Percentiles rank a stretch among this genome's conserved stretches.
Evolutionary conservation across 92 coral and sea anemone genomes (phyloP).

Genomic region (Pocillopora grandis): DNA sequence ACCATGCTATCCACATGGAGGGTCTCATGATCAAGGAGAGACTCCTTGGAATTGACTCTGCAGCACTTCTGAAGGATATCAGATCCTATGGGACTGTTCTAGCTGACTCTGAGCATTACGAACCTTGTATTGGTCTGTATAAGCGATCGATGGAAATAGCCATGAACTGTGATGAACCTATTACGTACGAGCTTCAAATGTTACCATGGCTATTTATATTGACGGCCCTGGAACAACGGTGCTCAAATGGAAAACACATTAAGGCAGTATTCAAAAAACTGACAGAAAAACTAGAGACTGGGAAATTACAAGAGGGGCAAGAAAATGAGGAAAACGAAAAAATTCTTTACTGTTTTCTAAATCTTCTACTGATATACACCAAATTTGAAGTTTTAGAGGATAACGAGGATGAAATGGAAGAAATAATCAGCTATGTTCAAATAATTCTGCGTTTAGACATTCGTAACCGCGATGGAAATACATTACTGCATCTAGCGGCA

Average conservation of each 20-base stretch:
- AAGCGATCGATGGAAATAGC: conserved; percentile 75
- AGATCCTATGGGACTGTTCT: conserved; percentile 57
- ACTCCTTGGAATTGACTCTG: conserved; percentile 51
- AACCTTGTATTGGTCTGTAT: conserved; percentile 58
- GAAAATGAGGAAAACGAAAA: too few relatives aligned
- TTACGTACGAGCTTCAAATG: conserved; percentile 51
- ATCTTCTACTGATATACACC: conserved; percentile 13
- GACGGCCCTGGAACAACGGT: conserved; percentile 16
- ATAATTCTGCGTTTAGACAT: conserved; percentile 57
- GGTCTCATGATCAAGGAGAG: conserved; percentile 29
- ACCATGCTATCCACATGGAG: conserved; percentile 29
- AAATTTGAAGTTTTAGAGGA: conserved; percentile 21
- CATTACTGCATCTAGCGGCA: conserved; percentile 56
- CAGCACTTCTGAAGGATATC: conserved; percentile 57
- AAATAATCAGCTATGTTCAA: conserved; percentile 1
- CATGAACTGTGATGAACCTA: conserved; percentile 46
- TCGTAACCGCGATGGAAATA: conserved; percentile 47
- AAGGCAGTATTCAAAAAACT: too few relatives aligned
- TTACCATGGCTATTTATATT: conserved; percentile 57
- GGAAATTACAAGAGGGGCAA: too few relatives aligned
- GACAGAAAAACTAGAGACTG: too few relatives aligned
- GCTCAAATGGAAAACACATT: too few relatives aligned
- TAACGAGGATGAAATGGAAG: neutral
- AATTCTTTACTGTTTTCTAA: too few relatives aligned
- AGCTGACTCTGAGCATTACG: conserved; percentile 60